phyloP scores from a whole-genome alignment of 30 jellyfish, hydroid and myxozoan species.

The Morbakka virulenta region DNA sequence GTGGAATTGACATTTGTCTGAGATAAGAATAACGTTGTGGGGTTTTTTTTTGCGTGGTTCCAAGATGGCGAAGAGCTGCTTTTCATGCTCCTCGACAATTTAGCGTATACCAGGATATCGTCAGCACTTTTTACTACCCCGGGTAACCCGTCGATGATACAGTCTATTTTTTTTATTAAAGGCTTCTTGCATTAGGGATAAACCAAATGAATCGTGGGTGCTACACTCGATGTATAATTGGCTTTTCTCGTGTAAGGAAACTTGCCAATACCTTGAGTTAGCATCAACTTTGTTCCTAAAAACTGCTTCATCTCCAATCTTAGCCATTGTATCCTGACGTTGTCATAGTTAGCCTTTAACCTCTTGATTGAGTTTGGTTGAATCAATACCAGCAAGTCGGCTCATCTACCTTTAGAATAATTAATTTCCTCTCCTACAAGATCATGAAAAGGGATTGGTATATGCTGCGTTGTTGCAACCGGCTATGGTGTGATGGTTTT shows the following conservation, averaged over 20 bases:
- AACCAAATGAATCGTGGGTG: conserved; percentile 39
- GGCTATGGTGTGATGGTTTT: too few relatives aligned
- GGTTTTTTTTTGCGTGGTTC: neutral
- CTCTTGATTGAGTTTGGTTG: neutral
- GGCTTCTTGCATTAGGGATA: conserved; percentile 25
- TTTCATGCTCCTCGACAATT: too few relatives aligned
- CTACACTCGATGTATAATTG: conserved; percentile 22
- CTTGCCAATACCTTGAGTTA: conserved; percentile 49
- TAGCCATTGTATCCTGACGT: conserved; percentile 26
- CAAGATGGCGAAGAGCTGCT: neutral
- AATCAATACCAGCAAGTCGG: too few relatives aligned
- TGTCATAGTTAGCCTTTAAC: conserved; percentile 11
- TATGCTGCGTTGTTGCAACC: too few relatives aligned
- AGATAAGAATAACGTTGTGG: conserved; percentile 3
- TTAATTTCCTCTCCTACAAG: too few relatives aligned
- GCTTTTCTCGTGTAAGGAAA: conserved; percentile 36
- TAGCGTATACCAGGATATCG: conserved; percentile 6
- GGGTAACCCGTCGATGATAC: neutral
- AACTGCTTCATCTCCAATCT: conserved; percentile 3
- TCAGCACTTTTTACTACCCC: conserved; percentile 8
- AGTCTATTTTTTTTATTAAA: conserved; percentile 1
- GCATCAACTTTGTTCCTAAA: conserved; percentile 31
- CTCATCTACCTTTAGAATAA: too few relatives aligned
- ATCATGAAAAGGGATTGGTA: too few relatives aligned
- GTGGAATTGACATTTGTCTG: conserved; percentile 13